These are phyloP conservation scores for Paracentrotus lividus DNA, from an alignment of 53 echinoderm and acorn worm genomes.

Conservation along the genomic window DNA sequence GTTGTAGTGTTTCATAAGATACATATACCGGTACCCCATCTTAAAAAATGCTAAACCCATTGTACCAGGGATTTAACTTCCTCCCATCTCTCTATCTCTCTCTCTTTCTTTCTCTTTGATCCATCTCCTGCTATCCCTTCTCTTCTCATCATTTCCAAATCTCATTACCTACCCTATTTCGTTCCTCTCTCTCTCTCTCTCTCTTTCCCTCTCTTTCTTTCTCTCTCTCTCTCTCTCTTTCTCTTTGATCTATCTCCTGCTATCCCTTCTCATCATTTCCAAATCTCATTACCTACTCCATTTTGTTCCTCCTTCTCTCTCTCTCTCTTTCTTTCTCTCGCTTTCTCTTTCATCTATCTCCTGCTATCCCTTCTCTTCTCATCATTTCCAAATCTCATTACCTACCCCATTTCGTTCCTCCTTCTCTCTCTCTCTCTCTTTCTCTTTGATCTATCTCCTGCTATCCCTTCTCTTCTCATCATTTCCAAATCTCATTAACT, in stretches of 20 bases:
- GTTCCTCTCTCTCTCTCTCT: background rate
- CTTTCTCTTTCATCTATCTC: too few relatives aligned
- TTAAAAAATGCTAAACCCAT: too few relatives aligned
- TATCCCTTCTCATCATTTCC: too few relatives aligned
- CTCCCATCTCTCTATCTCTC: background rate
- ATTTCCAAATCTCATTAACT: too few relatives aligned
- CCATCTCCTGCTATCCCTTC: background rate
- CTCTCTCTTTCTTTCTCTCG: too few relatives aligned
- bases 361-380: too few relatives aligned
- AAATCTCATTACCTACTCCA: too few relatives aligned
- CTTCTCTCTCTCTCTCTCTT: background rate
- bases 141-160: background rate
- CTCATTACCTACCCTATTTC: background rate
- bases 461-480: too few relatives aligned
- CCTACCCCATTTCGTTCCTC: background rate
- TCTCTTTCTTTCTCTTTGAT: background rate
- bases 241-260: background rate
- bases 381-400: too few relatives aligned
- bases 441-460: background rate
- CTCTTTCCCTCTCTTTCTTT: background rate
- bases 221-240: background rate
- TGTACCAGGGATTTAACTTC: too few relatives aligned
- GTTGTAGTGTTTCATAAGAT: background rate
- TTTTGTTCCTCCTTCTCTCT: slow-evolving; percentile 1
- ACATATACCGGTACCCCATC: background rate